These are phyloP conservation scores for Nothocercus julius DNA, from an alignment of 2,113 vertebrate species.

Conservation along the genomic window DNA sequence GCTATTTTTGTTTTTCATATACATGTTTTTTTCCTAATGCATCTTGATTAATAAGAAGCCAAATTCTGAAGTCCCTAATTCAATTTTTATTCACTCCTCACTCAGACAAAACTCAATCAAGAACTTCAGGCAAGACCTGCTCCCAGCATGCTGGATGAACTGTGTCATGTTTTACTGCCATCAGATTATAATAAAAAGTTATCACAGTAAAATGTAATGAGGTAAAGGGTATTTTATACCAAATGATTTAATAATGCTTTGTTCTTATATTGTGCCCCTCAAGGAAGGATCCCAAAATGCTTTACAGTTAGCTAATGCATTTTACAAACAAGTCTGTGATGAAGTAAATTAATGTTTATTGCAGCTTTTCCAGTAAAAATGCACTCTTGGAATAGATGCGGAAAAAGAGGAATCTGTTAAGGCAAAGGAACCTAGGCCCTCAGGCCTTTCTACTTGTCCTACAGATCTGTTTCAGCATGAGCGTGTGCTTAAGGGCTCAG, in stretches of 20 bases:
- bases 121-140: constrained; percentile 12
- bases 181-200: constrained; percentile 41
- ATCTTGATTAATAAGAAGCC: background rate
- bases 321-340: background rate
- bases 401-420: background rate
- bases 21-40: background rate
- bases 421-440: background rate
- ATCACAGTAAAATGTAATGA: background rate
- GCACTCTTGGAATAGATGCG: background rate
- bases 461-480: background rate
- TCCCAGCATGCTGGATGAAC: constrained; percentile 21
- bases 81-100: constrained; percentile 51
- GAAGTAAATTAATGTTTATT: background rate
- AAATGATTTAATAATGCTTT: constrained; percentile 37
- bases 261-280: background rate
- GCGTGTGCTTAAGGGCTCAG: background rate
- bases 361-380: background rate
- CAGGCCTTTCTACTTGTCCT: accelerated
- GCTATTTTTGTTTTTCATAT: background rate
- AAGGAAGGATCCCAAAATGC: background rate
- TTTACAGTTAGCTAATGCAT: background rate
- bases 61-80: constrained; percentile 22
- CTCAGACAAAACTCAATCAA: constrained; percentile 16
- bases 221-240: constrained; percentile 11
- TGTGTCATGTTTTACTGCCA: constrained; percentile 40